Evolutionary conservation across 2,113 vertebrate genomes (phyloP).

Genomic region (Oncorhynchus kisutch): DNA sequence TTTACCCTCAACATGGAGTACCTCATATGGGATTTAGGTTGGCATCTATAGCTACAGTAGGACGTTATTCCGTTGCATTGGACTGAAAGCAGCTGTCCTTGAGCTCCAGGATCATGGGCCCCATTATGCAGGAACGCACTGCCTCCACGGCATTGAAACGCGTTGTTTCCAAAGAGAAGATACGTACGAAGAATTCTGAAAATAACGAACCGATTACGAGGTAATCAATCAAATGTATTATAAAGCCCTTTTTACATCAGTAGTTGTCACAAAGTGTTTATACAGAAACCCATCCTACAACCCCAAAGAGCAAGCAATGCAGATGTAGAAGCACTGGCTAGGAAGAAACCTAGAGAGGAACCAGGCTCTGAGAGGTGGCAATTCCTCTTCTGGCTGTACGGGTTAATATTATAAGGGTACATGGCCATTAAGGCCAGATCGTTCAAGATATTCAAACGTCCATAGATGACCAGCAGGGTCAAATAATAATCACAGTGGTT

Average conservation of each 20-base stretch:
- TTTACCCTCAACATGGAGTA: constrained; percentile 46
- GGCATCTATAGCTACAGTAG: constrained; percentile 58
- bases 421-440: too few species aligned
- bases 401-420: too few species aligned
- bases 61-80: constrained; percentile 33
- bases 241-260: too few species aligned
- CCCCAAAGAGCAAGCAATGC: too few species aligned
- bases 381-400: too few species aligned
- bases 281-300: too few species aligned
- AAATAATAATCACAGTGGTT: too few species aligned
- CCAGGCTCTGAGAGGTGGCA: too few species aligned
- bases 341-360: too few species aligned
- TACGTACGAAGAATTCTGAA: constrained; percentile 71
- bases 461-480: neutral
- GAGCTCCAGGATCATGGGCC: constrained; percentile 69
- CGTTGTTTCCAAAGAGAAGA: constrained; percentile 73
- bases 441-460: too few species aligned
- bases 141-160: constrained; percentile 70
- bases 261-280: too few species aligned
- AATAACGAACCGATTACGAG: constrained; percentile 61
- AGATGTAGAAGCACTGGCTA: too few species aligned
- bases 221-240: constrained; percentile 41
- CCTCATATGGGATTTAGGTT: constrained; percentile 55
- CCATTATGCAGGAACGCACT: constrained; percentile 76
- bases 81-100: constrained; percentile 39